phyloP scores from a whole-genome alignment of 37 sponge, comb jelly and placozoan genomes.

The Bolinopsis microptera region DNA sequence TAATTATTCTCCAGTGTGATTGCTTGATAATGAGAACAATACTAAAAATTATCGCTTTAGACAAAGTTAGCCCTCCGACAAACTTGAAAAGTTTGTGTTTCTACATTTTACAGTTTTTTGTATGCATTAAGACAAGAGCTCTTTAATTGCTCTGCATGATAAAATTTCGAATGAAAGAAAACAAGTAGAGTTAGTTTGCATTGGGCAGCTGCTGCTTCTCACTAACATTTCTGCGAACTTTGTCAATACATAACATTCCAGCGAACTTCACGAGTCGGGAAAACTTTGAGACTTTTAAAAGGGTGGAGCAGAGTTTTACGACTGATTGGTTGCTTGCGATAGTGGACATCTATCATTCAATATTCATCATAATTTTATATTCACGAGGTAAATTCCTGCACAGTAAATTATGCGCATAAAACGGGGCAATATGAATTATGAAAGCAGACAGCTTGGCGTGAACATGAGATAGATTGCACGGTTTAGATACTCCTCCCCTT shows the following conservation, averaged over 20 bases:
- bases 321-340: neutral
- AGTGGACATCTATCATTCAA: neutral
- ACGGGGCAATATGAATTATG: no score
- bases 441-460: neutral
- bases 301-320: neutral
- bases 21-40: neutral
- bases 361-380: neutral
- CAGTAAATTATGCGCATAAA: no score
- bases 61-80: no score
- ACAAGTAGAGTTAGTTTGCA: neutral
- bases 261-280: neutral
- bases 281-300: neutral
- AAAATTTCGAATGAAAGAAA: neutral
- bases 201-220: neutral
- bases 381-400: neutral
- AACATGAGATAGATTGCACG: neutral
- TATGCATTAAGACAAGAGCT: neutral
- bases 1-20: no score
- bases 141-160: slow-evolving; percentile 29
- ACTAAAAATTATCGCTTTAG: no score
- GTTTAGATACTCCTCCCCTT: neutral
- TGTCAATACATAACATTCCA: no score
- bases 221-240: neutral
- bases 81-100: neutral
- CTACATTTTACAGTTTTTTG: neutral